Percentiles rank a stretch among this genome's conserved stretches.
Conservation (phyloP, 1,140 invertebrate species). For the Chymomyza costata region DNA sequence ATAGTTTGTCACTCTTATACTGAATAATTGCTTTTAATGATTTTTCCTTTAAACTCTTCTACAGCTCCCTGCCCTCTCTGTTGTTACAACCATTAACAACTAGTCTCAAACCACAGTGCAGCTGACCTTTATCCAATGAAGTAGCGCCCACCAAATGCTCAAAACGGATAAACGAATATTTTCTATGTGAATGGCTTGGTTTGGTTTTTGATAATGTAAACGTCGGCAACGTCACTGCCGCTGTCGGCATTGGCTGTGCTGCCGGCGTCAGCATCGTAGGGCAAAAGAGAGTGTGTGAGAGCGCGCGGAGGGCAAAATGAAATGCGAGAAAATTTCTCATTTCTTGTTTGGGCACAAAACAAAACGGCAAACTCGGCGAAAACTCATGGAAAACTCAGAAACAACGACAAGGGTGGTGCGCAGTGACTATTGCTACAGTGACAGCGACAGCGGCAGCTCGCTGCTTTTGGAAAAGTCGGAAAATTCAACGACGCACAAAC, state of each 20-base stretch:
- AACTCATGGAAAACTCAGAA: too few relatives aligned
- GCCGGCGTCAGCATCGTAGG: slow-evolving; percentile 1
- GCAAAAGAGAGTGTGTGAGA: not conserved
- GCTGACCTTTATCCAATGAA: not conserved
- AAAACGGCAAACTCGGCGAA: not conserved
- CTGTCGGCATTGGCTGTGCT: not conserved
- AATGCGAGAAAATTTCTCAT: slow-evolving; percentile 22
- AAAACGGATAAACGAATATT: slow-evolving; percentile 52
- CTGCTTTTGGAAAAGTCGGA: slow-evolving; percentile 27
- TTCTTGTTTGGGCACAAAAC: slow-evolving; percentile 22
- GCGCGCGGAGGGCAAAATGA: slow-evolving; percentile 22
- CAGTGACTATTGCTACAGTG: too few relatives aligned
- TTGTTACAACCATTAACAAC: slow-evolving; percentile 7
- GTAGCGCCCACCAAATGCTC: slow-evolving; percentile 9
- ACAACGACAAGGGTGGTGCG: too few relatives aligned
- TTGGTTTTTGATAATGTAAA: slow-evolving; percentile 9
- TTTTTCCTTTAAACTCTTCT: too few relatives aligned
- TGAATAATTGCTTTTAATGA: too few relatives aligned
- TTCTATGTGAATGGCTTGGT: slow-evolving; percentile 53
- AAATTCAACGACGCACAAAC: slow-evolving; percentile 24
- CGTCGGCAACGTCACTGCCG: slow-evolving; percentile 1
- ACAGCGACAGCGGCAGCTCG: not conserved
- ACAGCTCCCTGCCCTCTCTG: not conserved
- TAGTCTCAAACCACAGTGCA: slow-evolving; percentile 40
- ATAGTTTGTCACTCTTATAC: too few relatives aligned